These are phyloP conservation scores for Discoglossus pictus DNA, from an alignment of 2,797 vertebrate genomes.

Conservation along the genomic window DNA sequence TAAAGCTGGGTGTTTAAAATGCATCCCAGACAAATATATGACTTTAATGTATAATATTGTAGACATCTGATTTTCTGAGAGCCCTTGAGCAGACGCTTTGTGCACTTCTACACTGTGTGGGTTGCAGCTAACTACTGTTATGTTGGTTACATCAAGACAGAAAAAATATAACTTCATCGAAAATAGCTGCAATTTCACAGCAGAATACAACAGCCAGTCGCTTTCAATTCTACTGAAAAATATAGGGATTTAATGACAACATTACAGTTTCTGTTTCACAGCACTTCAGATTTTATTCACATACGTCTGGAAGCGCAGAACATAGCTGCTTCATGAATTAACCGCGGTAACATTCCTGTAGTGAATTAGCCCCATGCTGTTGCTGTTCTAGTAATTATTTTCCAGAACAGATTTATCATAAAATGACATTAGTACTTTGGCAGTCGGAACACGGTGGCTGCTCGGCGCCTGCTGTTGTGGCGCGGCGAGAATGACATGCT, in stretches of 20 bases:
- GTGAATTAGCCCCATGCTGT: constrained; percentile 61
- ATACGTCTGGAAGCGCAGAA: background rate
- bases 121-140: no score
- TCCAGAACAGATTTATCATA: constrained; percentile 58
- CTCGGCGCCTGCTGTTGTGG: constrained; percentile 2
- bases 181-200: background rate
- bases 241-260: background rate
- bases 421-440: constrained; percentile 57
- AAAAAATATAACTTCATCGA: background rate
- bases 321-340: constrained; percentile 39
- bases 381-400: constrained; percentile 64
- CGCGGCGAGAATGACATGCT: constrained; percentile 3
- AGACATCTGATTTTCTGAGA: no score
- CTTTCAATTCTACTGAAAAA: background rate
- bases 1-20: no score
- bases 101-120: no score
- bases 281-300: constrained; percentile 1
- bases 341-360: constrained; percentile 20
- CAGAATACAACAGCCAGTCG: background rate
- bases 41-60: no score
- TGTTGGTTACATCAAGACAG: no score
- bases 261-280: constrained; percentile 1
- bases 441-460: constrained; percentile 56
- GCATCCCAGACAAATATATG: no score
- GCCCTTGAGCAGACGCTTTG: no score